These are phyloP conservation scores for Vimba vimba DNA, from an alignment of 2,113 vertebrate genomes.

Conservation along the genomic window DNA sequence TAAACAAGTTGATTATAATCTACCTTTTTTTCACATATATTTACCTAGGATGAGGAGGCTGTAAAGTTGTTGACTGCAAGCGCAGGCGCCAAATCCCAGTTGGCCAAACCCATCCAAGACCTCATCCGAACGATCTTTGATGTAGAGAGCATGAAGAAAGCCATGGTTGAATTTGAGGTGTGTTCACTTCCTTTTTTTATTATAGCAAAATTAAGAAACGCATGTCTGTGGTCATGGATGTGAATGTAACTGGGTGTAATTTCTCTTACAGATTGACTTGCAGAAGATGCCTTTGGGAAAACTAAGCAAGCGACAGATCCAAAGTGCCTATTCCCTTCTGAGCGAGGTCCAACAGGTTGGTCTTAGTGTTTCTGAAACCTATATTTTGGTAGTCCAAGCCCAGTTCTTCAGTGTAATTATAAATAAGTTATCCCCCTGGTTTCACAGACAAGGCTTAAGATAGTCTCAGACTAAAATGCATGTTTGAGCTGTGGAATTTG, in stretches of 20 bases:
- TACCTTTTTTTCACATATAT: neutral
- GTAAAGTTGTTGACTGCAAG: conserved; percentile 88
- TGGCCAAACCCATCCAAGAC: conserved; percentile 88
- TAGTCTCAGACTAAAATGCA: too few relatives aligned
- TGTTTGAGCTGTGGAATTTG: too few relatives aligned
- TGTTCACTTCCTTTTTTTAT: neutral
- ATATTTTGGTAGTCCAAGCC: neutral
- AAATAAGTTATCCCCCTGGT: too few relatives aligned
- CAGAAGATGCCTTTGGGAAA: conserved; percentile 99
- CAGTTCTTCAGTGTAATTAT: neutral
- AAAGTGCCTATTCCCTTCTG: conserved; percentile 94
- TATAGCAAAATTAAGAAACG: neutral
- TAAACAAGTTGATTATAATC: neutral
- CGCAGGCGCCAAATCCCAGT: conserved; percentile 88
- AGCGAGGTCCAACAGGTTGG: conserved; percentile 95
- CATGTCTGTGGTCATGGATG: neutral
- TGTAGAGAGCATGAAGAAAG: conserved; percentile 99
- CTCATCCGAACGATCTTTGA: conserved; percentile 97
- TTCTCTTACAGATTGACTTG: conserved; percentile 88
- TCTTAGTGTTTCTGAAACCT: neutral
- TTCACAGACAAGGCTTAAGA: too few relatives aligned
- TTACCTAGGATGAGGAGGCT: conserved; percentile 90
- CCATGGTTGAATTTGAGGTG: conserved; percentile 99
- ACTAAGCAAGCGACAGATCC: conserved; percentile 96
- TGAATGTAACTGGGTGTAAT: neutral